Conservation (phyloP, 2,113 vertebrate species). For the Hoplias malabaricus region DNA sequence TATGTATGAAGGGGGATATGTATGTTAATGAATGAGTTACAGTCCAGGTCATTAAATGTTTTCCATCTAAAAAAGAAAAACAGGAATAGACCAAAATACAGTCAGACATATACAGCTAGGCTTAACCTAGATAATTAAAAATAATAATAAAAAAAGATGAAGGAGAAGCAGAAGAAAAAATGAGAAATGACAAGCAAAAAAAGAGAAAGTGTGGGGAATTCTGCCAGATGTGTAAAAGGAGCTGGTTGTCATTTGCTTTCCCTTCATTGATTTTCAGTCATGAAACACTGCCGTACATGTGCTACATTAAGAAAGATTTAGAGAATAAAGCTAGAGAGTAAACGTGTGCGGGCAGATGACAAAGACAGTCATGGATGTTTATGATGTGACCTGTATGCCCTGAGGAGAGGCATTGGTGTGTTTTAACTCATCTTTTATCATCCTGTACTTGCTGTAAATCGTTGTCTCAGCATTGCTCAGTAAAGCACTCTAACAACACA, state of each 20-base stretch:
- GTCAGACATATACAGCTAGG: no score
- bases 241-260: neutral
- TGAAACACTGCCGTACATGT: neutral
- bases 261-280: slow-evolving; percentile 14
- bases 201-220: neutral
- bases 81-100: no score
- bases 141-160: no score
- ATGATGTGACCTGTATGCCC: slow-evolving; percentile 12
- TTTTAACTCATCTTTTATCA: neutral
- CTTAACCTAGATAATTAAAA: no score
- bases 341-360: slow-evolving; percentile 14
- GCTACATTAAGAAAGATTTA: neutral
- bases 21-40: no score
- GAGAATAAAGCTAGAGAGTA: neutral
- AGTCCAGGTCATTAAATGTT: no score
- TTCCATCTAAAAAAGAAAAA: no score
- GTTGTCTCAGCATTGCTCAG: neutral
- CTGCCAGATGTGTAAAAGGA: neutral
- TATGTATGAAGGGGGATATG: no score
- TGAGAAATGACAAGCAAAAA: neutral
- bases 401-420: slow-evolving; percentile 6
- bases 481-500: neutral
- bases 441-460: neutral
- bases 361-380: neutral
- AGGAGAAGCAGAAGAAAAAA: no score